Evolutionary conservation across 2,797 vertebrate species (phyloP).

Genomic region (Poeciliopsis turneri): DNA sequence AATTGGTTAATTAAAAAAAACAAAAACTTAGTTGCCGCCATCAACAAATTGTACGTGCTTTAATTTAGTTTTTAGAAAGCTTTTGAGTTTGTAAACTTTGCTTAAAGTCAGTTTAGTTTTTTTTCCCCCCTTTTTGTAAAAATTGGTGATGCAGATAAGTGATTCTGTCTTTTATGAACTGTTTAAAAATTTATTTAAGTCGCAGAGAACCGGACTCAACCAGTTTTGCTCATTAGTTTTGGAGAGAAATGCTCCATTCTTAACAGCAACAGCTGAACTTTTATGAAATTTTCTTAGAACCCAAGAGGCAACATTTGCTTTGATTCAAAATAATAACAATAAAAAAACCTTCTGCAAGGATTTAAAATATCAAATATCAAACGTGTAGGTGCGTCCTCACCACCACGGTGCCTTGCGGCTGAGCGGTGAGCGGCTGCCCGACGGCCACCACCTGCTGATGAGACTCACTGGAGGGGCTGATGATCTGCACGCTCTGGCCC

Average conservation of each 20-base stretch:
- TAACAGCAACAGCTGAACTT: background rate
- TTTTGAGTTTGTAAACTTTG: background rate
- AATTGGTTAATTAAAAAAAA: background rate
- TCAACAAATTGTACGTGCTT: background rate
- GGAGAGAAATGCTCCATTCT: background rate
- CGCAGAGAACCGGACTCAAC: background rate
- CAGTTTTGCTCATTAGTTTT: background rate
- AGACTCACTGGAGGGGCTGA: slow-evolving; percentile 98
- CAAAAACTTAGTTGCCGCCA: background rate
- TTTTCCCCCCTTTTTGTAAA: background rate
- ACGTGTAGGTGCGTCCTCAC: slow-evolving; percentile 75
- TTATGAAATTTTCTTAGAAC: background rate
- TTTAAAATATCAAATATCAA: slow-evolving; percentile 8
- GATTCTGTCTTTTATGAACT: background rate
- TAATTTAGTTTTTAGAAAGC: background rate
- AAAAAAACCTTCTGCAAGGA: background rate
- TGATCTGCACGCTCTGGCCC: slow-evolving; percentile 96
- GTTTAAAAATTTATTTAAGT: background rate
- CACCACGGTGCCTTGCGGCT: slow-evolving; percentile 99
- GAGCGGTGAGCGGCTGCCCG: slow-evolving; percentile 92
- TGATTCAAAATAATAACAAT: background rate
- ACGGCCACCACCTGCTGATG: slow-evolving; percentile 99
- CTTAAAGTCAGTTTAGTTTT: background rate
- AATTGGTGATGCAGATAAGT: background rate
- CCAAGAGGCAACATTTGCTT: slow-evolving; percentile 8